Base-by-base conservation (phyloP, 2,888 invertebrate genomes). In the Subacronicta megacephala region DNA sequence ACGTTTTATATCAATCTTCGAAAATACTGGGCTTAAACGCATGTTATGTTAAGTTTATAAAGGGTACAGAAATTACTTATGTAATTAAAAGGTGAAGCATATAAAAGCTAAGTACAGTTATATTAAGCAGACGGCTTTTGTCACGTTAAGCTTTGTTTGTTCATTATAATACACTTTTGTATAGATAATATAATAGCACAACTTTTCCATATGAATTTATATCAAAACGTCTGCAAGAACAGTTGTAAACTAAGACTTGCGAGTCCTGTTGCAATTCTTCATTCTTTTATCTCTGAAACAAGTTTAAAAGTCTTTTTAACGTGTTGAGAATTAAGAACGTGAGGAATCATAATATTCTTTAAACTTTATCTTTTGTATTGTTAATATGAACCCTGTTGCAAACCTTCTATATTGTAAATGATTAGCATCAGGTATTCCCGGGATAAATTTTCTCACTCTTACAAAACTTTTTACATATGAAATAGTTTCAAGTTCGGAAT, bases 401-500 rank as follows among this genome's bases (percentile, higher is more conserved):
- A 51, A 18, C 17, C 1, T 38, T 18, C 7, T 13, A 23, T 20
- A 9, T 41, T 41, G 10, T 26, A 41, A n/a, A n/a, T n/a, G 26
- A 40, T 49, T 62, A n/a, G 42, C 42, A 56, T 33, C 63, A 15
- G 36, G 46, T n/a, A 26, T 37, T 55, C 46, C 55, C 46, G 41
- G 40, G 36, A 36, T 2, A 56, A 33, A 29, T 42, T 31, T 45
- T 36, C 26, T 36, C 31, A 20, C 3, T 9, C 9, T 9, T 9
- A n/a, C n/a, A n/a, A n/a, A n/a, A n/a, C n/a, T n/a, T n/a, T n/a
- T n/a, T n/a, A n/a, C n/a, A n/a, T n/a, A n/a, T n/a, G n/a, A n/a
- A n/a, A 29, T 37, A 13, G 26, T 43, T 18, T 31, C 42, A 42
- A 33, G 17, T 9, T 15, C 7, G 15, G 15, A 49, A 7, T 9